Percentiles rank a stretch among this genome's conserved stretches.
phyloP scores from a whole-genome alignment of 2,113 vertebrate species.

The Columbina picui region DNA sequence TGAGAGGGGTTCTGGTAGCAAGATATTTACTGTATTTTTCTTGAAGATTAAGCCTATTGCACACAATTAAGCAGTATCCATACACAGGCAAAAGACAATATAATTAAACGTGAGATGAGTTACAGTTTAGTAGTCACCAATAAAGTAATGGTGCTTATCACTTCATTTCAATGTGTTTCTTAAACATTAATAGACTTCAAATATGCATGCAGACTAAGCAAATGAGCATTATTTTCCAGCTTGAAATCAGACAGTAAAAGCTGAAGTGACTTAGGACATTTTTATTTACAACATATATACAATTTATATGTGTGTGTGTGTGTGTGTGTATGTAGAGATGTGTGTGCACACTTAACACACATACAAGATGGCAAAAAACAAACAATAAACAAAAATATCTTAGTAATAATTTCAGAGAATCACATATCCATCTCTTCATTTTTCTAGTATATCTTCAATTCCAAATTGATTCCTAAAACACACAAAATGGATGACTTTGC shows the following conservation, averaged over 20 bases:
- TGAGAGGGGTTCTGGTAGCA: neutral
- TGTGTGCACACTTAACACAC: neutral
- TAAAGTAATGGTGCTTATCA: neutral
- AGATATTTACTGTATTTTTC: neutral
- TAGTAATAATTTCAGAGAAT: neutral
- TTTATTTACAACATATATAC: neutral
- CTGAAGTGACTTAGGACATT: neutral
- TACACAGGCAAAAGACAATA: neutral
- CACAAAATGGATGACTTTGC: neutral
- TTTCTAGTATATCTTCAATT: neutral
- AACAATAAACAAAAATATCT: neutral
- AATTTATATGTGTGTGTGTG: no score
- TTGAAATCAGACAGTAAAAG: neutral
- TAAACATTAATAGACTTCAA: neutral
- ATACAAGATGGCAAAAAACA: neutral
- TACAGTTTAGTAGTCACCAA: neutral
- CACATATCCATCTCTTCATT: neutral
- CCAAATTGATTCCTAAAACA: neutral
- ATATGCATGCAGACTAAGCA: neutral
- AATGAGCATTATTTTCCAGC: neutral
- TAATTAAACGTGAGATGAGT: neutral
- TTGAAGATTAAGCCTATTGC: neutral
- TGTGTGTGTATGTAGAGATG: rapidly evolving
- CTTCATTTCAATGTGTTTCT: neutral
- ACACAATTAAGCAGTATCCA: neutral